Evolutionary conservation across 2,797 vertebrate species (phyloP), one percentile per base, ranked within the genome.

Genomic region (Scomberomorus guttatus): DNA sequence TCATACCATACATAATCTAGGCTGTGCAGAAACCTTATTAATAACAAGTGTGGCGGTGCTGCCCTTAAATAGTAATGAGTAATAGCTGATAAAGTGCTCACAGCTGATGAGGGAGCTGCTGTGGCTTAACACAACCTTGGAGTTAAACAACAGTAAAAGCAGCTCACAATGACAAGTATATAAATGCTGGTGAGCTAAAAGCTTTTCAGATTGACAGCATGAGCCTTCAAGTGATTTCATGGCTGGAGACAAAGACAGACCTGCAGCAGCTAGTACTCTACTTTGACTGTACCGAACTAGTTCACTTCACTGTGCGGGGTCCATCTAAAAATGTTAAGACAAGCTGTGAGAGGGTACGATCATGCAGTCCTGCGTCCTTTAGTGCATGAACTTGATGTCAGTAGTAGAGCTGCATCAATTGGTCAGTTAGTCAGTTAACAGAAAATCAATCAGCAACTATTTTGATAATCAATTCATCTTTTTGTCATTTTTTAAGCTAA

Each of bases 301-400:
- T 34, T 22, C 46, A 18, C 71, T 56, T 55, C 55, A 48, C 57
- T 20, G 6, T 46, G 46, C 7, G 2, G 46, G 46, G 2, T 50
- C 50, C 18, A 37, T 7, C 18, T 57, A 32, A 72, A 75, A 77
- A 60, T 60, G 83, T 80, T 60, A 37, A 69, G 78, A 56, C 81
- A 57, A 69, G 25, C 51, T 62, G 50, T 27, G 79, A 34, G 66
- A 65, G 56, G 54, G 48, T 39, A 37, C 37, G 42, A 57, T 74
- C 9, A 11, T 48, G 29, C 60, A 67, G 62, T 34, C 51, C 68
- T 48, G 72, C 4, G 1, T 25, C 22, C 50, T 67, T 65, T 3
- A 22, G 59, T 48, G 44, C 15, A 46, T 46, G 44, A 46, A 46
- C 1, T 5, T 15, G 15, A 5, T 46, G 15, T 6, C 44, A 15